Conservation (phyloP, 2,797 vertebrate species). For the Falco berigora region DNA sequence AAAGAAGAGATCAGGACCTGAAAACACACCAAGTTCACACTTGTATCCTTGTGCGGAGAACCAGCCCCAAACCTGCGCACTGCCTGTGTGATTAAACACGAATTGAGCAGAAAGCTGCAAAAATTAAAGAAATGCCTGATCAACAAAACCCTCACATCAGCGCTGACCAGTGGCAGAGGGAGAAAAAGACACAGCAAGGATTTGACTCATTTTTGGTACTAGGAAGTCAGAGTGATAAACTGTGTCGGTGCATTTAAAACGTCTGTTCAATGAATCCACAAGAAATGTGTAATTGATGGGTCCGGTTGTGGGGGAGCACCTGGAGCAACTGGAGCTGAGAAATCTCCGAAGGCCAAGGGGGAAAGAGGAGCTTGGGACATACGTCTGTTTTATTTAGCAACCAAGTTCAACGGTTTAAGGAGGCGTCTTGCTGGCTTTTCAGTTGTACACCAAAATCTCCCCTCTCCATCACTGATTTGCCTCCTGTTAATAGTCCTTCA, state of each 20-base stretch:
- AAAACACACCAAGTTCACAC: accelerated
- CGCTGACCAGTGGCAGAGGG: neutral
- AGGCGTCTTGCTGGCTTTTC: neutral
- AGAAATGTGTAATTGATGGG: neutral
- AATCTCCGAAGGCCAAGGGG: neutral
- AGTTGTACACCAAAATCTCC: neutral
- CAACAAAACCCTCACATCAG: neutral
- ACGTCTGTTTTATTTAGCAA: neutral
- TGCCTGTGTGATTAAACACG: neutral
- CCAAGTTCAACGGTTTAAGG: neutral
- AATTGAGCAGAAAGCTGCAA: neutral
- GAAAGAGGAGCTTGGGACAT: neutral
- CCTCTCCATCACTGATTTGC: neutral
- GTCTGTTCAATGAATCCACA: neutral
- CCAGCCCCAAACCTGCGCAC: neutral
- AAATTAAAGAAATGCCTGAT: neutral
- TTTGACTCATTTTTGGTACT: neutral
- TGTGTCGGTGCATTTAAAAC: neutral
- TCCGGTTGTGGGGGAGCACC: neutral
- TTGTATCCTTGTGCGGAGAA: neutral
- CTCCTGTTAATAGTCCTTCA: neutral
- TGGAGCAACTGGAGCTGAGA: neutral
- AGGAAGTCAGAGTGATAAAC: neutral
- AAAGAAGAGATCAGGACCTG: neutral
- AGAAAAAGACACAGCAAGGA: neutral